Evolutionary conservation across 2,888 invertebrate species (phyloP).

Genomic region (Scelioninae gen. 2): DNA sequence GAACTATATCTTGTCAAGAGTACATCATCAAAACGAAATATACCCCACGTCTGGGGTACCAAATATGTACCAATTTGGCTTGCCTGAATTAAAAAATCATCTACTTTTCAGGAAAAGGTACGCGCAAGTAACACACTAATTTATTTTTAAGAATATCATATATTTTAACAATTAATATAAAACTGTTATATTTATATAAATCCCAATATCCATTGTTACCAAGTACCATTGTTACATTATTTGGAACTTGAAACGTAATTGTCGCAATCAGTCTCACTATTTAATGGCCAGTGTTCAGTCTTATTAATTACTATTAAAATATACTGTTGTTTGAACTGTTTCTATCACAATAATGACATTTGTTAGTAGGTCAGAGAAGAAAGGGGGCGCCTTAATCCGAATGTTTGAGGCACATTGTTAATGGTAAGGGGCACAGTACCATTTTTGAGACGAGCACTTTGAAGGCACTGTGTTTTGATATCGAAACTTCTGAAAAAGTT

Average conservation of each 20-base stretch:
- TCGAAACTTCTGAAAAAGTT: not conserved
- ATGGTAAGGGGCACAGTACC: not conserved
- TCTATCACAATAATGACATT: conserved; percentile 27
- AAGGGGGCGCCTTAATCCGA: conserved; percentile 2
- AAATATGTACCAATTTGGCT: too few species aligned
- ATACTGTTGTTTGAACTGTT: conserved; percentile 18
- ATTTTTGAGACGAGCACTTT: conserved; percentile 2
- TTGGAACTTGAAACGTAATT: conserved; percentile 36
- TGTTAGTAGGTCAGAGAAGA: too few species aligned
- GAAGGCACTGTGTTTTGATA: conserved; percentile 16
- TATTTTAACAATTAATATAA: conserved; percentile 41
- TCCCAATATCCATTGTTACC: conserved; percentile 41
- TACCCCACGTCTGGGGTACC: too few species aligned
- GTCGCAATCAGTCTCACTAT: conserved; percentile 44
- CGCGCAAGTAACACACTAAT: not conserved
- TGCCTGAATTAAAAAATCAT: too few species aligned
- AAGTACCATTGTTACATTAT: conserved; percentile 43
- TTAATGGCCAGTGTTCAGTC: conserved; percentile 50
- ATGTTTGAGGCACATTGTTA: conserved; percentile 19
- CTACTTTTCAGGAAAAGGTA: not conserved
- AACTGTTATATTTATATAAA: conserved; percentile 42
- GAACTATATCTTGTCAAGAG: too few species aligned
- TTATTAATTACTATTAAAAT: conserved; percentile 34
- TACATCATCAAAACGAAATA: too few species aligned
- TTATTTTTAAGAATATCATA: conserved; percentile 8